Base-by-base conservation (phyloP, 1,140 invertebrate genomes). In the Drosophila athabasca region DNA sequence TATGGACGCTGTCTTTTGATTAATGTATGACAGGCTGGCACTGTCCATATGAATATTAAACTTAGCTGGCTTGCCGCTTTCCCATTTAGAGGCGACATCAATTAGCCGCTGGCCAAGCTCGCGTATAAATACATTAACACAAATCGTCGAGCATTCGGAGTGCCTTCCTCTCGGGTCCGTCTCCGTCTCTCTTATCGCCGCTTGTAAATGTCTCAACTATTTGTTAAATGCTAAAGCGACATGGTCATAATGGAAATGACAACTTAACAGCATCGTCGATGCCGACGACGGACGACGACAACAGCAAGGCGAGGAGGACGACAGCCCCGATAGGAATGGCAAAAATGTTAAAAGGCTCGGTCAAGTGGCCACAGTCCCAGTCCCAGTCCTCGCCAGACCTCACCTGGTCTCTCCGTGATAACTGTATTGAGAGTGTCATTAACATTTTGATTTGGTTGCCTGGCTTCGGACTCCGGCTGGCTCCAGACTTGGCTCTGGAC, bases 131-230 rank as follows among this genome's bases (percentile, higher is more conserved):
- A 88, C 83, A 87, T 87, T 87, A 87, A 80, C 81, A 82, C 82
- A 85, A 87, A 87, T 85, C 77, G 75, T 15, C 64, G 65, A 52
- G 62, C 66, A 81, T 85, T 77, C 61, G 58, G 64, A 64, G 75
- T 71, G 74, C 29, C 49, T 26, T 44, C 44, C 26, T 24, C 46
- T 61, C 54, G 1, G 29, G 7, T 31, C 22, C 35, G 52, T 13
- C 11, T 9, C 52, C 24, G 24, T 11, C 17, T 9, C 49, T 35
- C 68, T 88, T 88, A 88, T 88, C 83, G 79, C 31, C 43, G 49
- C 88, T 88, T 90, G 88, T 90, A 90, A 90, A 90, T 90, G 88
- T 90, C 88, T 90, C 88, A 90, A 90, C 88, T 90, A 90, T 90
- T 90, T 90, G 88, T 90, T 90, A 90, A 90, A 90, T 90, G 83